phyloP scores from a whole-genome alignment of 2,113 vertebrate species.

The Eonycteris spelaea region DNA sequence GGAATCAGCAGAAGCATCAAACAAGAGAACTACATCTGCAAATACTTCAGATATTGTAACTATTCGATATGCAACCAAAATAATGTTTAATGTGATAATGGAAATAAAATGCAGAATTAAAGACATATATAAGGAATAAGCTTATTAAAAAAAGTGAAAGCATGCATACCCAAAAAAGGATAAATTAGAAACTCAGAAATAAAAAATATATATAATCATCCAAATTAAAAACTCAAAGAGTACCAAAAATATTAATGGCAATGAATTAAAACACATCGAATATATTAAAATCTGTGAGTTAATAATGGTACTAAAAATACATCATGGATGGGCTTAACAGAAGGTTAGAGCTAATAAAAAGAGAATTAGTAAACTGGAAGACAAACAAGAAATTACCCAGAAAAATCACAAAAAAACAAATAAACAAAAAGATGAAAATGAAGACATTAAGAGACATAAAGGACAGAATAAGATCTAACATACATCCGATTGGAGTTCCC shows the following conservation, averaged over 20 bases:
- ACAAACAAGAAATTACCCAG: neutral
- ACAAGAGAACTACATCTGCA: neutral
- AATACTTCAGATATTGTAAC: neutral
- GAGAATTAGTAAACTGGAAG: neutral
- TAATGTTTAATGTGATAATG: neutral
- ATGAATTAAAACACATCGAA: neutral
- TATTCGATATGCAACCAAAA: neutral
- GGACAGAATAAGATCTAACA: neutral
- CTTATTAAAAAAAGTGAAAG: neutral
- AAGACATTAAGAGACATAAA: neutral
- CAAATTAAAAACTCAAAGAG: neutral
- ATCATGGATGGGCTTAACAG: neutral
- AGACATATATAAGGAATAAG: neutral
- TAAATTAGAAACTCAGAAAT: neutral
- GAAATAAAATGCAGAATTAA: neutral
- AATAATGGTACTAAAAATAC: neutral
- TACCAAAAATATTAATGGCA: neutral
- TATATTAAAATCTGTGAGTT: slow-evolving; percentile 10
- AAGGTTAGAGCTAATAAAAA: neutral
- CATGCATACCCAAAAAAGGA: neutral
- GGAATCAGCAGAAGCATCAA: neutral
- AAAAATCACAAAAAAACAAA: neutral
- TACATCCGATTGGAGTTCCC: neutral
- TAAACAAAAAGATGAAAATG: neutral
- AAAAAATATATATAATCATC: neutral